Conservation (phyloP, 2,888 invertebrate genomes). For the Torymus tubicola region DNA sequence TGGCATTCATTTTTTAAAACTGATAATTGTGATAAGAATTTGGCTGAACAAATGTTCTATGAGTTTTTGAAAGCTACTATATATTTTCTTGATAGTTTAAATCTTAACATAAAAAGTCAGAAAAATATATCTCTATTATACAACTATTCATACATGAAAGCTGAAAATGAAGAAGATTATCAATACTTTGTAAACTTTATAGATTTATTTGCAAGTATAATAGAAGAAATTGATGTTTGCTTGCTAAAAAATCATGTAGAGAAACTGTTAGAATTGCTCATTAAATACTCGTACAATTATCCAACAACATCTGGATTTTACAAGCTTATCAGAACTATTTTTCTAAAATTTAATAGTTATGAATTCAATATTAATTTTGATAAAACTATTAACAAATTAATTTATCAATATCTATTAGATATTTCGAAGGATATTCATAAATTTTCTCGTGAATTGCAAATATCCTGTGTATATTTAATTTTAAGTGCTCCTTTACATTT, state of each 20-base stretch:
- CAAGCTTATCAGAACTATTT: conserved; percentile 78
- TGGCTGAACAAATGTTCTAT: conserved; percentile 73
- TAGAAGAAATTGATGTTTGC: conserved; percentile 74
- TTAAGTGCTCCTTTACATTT: conserved; percentile 79
- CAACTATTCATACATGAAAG: conserved; percentile 73
- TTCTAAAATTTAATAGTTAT: conserved; percentile 76
- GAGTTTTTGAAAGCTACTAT: conserved; percentile 76
- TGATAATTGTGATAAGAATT: conserved; percentile 48
- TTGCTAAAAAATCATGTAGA: conserved; percentile 78
- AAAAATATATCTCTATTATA: conserved; percentile 68
- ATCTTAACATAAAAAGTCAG: conserved; percentile 75
- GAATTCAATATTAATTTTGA: conserved; percentile 63
- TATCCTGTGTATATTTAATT: conserved; percentile 80
- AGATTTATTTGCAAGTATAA: conserved; percentile 80
- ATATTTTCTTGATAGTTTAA: conserved; percentile 76
- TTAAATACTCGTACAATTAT: conserved; percentile 78
- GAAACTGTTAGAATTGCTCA: conserved; percentile 78
- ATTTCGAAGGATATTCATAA: conserved; percentile 65
- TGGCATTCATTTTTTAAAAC: conserved; percentile 78
- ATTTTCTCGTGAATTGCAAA: conserved; percentile 75
- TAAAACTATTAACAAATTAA: conserved; percentile 64
- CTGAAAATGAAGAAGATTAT: conserved; percentile 79
- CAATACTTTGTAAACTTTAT: conserved; percentile 83
- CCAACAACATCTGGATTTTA: conserved; percentile 84
- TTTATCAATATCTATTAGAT: conserved; percentile 67